Conservation (phyloP, 1,140 invertebrate genomes). For the Brachionus manjavacas region DNA sequence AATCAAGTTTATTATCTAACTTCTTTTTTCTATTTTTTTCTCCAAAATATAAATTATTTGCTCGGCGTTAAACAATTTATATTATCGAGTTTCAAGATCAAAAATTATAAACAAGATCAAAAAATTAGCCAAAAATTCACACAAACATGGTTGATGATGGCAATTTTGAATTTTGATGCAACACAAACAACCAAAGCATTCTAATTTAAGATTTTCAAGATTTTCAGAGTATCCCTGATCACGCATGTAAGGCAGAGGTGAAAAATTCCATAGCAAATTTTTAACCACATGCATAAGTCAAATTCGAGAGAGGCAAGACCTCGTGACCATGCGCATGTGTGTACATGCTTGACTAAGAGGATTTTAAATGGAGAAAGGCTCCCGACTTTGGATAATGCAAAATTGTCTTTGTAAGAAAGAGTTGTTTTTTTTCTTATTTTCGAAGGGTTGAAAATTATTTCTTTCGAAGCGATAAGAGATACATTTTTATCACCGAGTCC, state of each 20-base stretch:
- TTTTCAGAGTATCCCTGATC: not conserved
- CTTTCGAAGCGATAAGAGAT: not conserved
- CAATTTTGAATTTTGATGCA: not conserved
- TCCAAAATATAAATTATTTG: not conserved
- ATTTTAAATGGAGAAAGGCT: not conserved
- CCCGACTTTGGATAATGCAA: not conserved
- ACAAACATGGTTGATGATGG: not conserved
- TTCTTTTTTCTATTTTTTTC: too few relatives aligned
- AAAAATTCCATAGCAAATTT: not conserved
- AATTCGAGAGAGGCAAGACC: too few relatives aligned
- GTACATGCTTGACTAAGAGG: not conserved
- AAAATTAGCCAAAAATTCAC: not conserved
- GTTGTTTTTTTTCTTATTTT: not conserved
- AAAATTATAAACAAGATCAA: not conserved
- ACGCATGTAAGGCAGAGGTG: too few relatives aligned
- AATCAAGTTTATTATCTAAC: slow-evolving; percentile 18
- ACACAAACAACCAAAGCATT: not conserved
- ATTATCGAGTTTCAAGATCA: slow-evolving; percentile 15
- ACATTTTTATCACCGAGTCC: not conserved
- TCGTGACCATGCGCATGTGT: too few relatives aligned
- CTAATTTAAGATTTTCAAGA: not conserved
- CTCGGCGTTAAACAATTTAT: not conserved
- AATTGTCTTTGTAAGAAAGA: not conserved
- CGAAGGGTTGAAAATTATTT: not conserved
- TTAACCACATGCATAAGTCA: not conserved